Conservation (phyloP, 2,113 vertebrate genomes). For the Grallaria varia region DNA sequence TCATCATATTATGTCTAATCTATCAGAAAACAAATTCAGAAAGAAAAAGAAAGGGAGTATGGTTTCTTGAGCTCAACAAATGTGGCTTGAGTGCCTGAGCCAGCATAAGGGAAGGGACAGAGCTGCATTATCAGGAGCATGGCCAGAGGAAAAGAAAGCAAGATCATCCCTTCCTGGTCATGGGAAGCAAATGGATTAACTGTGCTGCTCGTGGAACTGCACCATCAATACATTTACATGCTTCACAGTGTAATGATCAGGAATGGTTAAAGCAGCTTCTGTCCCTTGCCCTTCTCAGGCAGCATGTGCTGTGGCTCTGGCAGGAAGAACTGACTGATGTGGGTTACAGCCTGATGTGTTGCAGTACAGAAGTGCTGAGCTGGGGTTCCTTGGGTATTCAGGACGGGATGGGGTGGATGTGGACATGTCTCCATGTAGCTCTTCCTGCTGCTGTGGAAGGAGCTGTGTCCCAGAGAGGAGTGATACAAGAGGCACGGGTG, state of each 20-base stretch:
- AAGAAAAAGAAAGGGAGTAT: not conserved
- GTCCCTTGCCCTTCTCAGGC: not conserved
- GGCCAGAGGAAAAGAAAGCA: not conserved
- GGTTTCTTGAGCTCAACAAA: not conserved
- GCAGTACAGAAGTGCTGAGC: not conserved
- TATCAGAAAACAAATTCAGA: not conserved
- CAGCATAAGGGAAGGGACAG: not conserved
- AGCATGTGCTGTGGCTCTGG: not conserved
- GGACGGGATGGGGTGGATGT: accelerated
- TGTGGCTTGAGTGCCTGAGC: not conserved
- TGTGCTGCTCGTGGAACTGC: not conserved
- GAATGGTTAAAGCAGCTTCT: not conserved
- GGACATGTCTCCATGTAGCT: accelerated
- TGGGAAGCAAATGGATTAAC: not conserved
- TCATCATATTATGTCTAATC: not conserved
- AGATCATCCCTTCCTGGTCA: not conserved
- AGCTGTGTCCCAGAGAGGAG: not conserved
- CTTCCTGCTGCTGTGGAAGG: not conserved
- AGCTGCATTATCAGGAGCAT: not conserved
- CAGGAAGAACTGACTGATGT: not conserved
- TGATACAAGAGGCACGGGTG: not conserved
- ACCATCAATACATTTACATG: not conserved
- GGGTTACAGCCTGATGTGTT: not conserved
- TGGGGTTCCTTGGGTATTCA: not conserved
- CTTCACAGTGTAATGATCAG: not conserved